Conservation (phyloP, 2,888 invertebrate species). For the Cecidostiba fungosa region DNA sequence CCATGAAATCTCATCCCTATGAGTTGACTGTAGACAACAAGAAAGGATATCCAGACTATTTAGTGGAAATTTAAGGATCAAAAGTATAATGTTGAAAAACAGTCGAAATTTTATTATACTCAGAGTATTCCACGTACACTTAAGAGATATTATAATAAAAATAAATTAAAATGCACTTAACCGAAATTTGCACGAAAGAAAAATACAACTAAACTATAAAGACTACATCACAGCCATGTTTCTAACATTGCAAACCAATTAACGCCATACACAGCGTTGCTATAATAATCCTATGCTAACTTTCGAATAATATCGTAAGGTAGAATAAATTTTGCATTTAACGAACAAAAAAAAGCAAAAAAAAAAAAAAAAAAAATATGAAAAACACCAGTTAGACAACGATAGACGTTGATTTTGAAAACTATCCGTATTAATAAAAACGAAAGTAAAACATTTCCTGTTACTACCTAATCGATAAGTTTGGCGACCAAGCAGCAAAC, state of each 20-base stretch:
- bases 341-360: neutral
- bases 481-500: neutral
- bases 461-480: conserved; percentile 40
- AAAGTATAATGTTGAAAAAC: neutral
- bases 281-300: neutral
- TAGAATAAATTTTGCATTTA: neutral
- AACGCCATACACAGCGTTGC: neutral
- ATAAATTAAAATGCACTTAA: conserved; percentile 9
- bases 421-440: neutral
- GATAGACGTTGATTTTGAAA: neutral
- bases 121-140: neutral
- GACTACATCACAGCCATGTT: conserved; percentile 11
- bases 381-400: neutral
- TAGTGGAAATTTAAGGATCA: neutral
- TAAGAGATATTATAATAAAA: neutral
- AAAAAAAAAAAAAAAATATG: neutral
- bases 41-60: neutral
- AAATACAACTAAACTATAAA: neutral
- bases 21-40: neutral
- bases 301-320: neutral
- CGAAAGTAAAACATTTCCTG: conserved; percentile 28
- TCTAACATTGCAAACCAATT: neutral
- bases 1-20: neutral
- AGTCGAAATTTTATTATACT: neutral
- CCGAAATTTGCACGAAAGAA: neutral